Base-by-base conservation (phyloP, 2,888 invertebrate genomes). In the Macaria liturata region DNA sequence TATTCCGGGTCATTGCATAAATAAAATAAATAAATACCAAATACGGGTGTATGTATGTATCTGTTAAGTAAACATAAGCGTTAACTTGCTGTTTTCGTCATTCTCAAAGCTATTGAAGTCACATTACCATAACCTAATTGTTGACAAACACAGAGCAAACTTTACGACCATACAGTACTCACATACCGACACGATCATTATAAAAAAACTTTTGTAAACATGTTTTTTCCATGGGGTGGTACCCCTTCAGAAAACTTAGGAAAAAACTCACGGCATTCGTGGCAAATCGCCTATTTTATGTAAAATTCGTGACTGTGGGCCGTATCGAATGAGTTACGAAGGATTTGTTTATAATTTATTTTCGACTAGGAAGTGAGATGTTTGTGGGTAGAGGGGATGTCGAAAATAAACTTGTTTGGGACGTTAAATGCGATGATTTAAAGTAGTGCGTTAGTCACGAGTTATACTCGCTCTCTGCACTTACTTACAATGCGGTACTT, bases 281-380 rank as follows among this genome's bases (percentile, higher is more conserved):
- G 76, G 82, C 88, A 88, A 90, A 89, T 88, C 88, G 84, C 85
- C 81, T 86, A 89, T 87, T 91, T 91, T 90, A 91, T 91, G 91
- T 90, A 90, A 91, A 91, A 86, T 89, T 88, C 91, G 91, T 91
- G 91, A 91, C 91, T 91, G 78, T 80, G 76, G 73, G 80, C 89
- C 88, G 81, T 91, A 90, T 90, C 87, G 87, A 86, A 91, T 89
- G 90, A 84, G 87, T 90, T 89, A 88, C 83, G 85, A 88, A 84
- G 85, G 88, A 89, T 89, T 88, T 89, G 87, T 86, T 87, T 87
- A 83, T 86, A 85, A 80, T 83, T 72, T 76, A 73, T 72, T 70
- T 69, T 69, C 62, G 64, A 72, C 70, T 70, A 74, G 73, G 75
- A 74, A 76, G 83, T 85, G 80, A 74, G 75, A 78, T 74, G 69